A percentile compares a stretch with the other conserved stretches of the same genome.
phyloP scores from a whole-genome alignment of 37 sponge, comb jelly and placozoan species.

The Spongia lamella region DNA sequence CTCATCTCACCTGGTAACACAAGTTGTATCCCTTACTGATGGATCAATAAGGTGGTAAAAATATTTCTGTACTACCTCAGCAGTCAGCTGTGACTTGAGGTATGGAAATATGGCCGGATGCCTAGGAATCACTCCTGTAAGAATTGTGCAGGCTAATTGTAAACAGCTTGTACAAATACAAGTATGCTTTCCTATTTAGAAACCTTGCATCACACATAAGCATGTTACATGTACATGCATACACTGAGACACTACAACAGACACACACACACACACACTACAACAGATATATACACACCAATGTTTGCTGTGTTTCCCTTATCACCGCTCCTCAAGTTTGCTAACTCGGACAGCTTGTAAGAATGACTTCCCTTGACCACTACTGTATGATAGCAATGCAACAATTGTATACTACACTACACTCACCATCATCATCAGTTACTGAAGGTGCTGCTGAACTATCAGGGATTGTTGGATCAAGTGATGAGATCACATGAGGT shows the following conservation, averaged over 20 bases:
- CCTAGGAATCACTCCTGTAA: constrained; percentile 65
- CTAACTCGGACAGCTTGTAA: constrained; percentile 76
- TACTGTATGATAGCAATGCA: no score
- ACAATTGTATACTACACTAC: no score
- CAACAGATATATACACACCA: constrained; percentile 47
- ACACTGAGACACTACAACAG: constrained; percentile 1
- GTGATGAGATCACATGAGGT: neutral
- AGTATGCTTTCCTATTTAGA: no score
- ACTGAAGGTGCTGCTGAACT: neutral
- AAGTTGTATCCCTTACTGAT: constrained; percentile 18
- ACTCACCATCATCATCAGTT: no score
- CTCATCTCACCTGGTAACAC: no score
- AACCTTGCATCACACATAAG: no score
- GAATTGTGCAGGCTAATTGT: no score
- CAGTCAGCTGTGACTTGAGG: constrained; percentile 55
- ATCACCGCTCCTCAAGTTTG: constrained; percentile 93
- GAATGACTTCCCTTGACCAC: neutral
- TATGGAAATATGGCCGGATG: constrained; percentile 54
- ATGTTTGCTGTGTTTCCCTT: constrained; percentile 95
- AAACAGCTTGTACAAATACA: no score
- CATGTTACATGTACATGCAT: neutral
- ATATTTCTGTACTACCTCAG: constrained; percentile 55
- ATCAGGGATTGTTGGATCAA: neutral
- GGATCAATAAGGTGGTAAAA: constrained; percentile 76
- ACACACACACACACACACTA: no score